phyloP scores from a whole-genome alignment of 2,797 vertebrate genomes.

The Hydrocynus forskahlii region DNA sequence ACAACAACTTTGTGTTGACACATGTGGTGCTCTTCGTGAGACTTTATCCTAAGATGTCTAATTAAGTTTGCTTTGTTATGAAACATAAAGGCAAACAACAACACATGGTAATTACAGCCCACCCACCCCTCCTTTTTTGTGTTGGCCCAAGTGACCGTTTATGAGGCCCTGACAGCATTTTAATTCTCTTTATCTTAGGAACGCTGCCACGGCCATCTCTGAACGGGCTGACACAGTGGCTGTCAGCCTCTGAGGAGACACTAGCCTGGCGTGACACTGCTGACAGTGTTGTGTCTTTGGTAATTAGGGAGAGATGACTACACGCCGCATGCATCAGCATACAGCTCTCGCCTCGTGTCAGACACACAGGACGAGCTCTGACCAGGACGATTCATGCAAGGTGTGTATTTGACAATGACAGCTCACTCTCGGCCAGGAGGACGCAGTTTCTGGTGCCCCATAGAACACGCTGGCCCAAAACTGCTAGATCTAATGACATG shows the following conservation, averaged over 20 bases:
- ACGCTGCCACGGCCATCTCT: conserved; percentile 28
- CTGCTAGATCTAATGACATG: background rate
- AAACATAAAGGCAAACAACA: conserved; percentile 57
- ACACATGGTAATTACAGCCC: conserved; percentile 58
- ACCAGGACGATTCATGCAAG: conserved; percentile 23
- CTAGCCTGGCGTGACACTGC: conserved; percentile 56
- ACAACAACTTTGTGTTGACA: conserved; percentile 65
- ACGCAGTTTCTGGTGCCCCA: background rate
- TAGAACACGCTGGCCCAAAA: background rate
- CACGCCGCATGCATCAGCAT: conserved; percentile 45
- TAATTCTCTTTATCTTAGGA: conserved; percentile 56
- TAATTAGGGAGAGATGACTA: conserved; percentile 55
- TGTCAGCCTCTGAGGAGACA: conserved; percentile 57
- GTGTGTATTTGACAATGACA: conserved; percentile 22
- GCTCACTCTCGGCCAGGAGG: conserved; percentile 5
- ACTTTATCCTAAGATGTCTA: conserved; percentile 66
- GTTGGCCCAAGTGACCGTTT: conserved; percentile 56
- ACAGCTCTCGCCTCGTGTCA: conserved; percentile 29
- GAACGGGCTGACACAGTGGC: conserved; percentile 56
- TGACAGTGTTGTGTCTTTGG: conserved; percentile 57
- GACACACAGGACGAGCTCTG: conserved; percentile 15
- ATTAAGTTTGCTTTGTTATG: conserved; percentile 69
- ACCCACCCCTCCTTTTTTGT: conserved; percentile 39
- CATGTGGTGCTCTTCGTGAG: conserved; percentile 66
- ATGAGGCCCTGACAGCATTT: conserved; percentile 57